Conservation (phyloP, 1,140 invertebrate species). For the Pachypeltis micranthus region DNA sequence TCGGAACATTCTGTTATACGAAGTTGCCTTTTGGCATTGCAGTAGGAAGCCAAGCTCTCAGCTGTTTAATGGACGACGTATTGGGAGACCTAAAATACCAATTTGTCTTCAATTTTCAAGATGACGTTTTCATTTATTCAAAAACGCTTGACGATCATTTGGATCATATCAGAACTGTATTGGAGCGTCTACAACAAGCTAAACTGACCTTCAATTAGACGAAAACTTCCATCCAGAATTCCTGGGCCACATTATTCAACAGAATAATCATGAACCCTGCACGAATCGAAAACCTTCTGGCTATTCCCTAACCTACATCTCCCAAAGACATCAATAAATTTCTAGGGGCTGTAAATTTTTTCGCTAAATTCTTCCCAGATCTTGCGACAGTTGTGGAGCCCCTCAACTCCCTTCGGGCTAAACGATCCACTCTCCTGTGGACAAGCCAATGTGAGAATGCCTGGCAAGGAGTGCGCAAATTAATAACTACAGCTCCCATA, state of each 20-base stretch:
- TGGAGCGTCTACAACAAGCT: slow-evolving; percentile 7
- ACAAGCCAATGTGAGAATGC: background rate
- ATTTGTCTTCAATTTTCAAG: slow-evolving; percentile 26
- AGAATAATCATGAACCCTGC: slow-evolving; percentile 11
- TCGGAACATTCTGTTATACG: background rate
- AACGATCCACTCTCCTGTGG: background rate
- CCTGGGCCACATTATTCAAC: slow-evolving; percentile 16
- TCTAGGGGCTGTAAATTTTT: background rate
- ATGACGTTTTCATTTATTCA: slow-evolving; percentile 29
- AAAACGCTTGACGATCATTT: slow-evolving; percentile 20
- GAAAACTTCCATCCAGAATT: slow-evolving; percentile 16
- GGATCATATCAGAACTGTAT: too few relatives aligned
- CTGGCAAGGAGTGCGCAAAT: background rate
- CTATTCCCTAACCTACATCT: slow-evolving; percentile 18
- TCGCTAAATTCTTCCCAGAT: background rate
- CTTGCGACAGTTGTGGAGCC: background rate
- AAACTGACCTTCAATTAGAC: slow-evolving; percentile 22
- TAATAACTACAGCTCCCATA: background rate
- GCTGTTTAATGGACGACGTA: slow-evolving; percentile 30
- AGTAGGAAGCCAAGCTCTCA: slow-evolving; percentile 28
- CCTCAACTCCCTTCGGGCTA: background rate
- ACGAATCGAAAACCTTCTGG: slow-evolving; percentile 1
- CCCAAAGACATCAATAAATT: background rate
- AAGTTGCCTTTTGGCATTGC: background rate
- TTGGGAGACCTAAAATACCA: slow-evolving; percentile 10